Evolutionary conservation across 2,797 vertebrate species (phyloP), one percentile per base, ranked within the genome.

Genomic region (Molothrus ater): DNA sequence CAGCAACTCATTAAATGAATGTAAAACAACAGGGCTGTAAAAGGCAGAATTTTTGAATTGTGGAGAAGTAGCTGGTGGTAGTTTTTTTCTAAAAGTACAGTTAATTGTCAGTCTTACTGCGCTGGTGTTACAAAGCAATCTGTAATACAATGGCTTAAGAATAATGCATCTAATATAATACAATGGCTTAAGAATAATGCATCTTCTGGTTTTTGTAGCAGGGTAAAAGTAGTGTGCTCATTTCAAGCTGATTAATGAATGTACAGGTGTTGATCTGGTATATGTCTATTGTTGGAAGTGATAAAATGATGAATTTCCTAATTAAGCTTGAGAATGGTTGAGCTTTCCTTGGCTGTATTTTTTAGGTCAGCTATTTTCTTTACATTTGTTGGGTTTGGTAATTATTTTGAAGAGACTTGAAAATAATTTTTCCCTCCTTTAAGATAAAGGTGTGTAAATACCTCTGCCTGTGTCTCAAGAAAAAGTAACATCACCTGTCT

Each of bases 21-120:
- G 28, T 61, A 71, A 42, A 93, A 88, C 47, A 93, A 80, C n/a
- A 72, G 40, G 56, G 18, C 32, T 73, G 28, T 86, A 85, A 75
- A 93, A 93, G 36, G 43, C 91, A 94, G 56, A 95, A 61, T 51
- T 61, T 51, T 79, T 96, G 84, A 96, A 95, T 89, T 95, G 65
- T 43, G 73, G 45, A 54, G 38, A 51, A 86, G 71, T 57, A 74
- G 40, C 86, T 61, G 31, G 20, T 75, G 43, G 38, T 50, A 5
- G 1, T 47, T 64, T 61, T 94, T 94, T 82, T 48, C 51, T 43
- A 43, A 71, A 61, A 90, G 53, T 51, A 17, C 82, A 28, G 8
- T 92, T 95, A 19, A 47, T 12, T 19, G 40, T 17, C 38, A 90
- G n/a, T 76, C 36, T 86, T 57, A 34, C 15, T 83, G 70, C 83